A percentile compares a stretch with the other conserved stretches of the same genome.
Conservation (phyloP, 2,888 invertebrate species). For the Nemotelus nigrinus region DNA sequence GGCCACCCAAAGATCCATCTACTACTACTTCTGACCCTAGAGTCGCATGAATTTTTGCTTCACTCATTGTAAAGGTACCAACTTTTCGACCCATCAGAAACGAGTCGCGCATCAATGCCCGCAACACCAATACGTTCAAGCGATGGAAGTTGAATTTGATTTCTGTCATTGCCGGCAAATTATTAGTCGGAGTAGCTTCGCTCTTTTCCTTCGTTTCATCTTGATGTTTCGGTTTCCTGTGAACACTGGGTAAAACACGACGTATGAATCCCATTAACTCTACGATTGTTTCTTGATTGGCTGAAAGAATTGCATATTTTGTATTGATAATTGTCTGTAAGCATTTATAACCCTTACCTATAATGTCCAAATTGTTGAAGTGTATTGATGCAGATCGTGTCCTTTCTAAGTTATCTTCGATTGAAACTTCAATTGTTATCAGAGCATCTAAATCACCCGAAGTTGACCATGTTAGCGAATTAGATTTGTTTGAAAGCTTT, state of each 20-base stretch:
- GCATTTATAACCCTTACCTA: slow-evolving; percentile 70
- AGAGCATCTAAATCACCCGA: slow-evolving; percentile 74
- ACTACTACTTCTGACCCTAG: slow-evolving; percentile 75
- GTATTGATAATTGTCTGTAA: neutral
- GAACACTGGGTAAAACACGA: slow-evolving; percentile 71
- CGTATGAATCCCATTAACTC: slow-evolving; percentile 90
- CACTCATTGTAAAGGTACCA: slow-evolving; percentile 91
- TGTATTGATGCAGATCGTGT: slow-evolving; percentile 85
- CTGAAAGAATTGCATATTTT: slow-evolving; percentile 64
- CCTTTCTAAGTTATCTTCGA: slow-evolving; percentile 62
- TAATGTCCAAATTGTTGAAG: slow-evolving; percentile 94
- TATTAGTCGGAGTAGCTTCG: slow-evolving; percentile 55
- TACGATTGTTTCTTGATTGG: slow-evolving; percentile 95
- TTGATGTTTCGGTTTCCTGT: slow-evolving; percentile 53
- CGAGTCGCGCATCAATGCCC: slow-evolving; percentile 80
- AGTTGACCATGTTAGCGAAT: slow-evolving; percentile 56
- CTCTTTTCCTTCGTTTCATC: slow-evolving; percentile 54
- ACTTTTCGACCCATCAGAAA: slow-evolving; percentile 83
- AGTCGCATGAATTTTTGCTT: slow-evolving; percentile 88
- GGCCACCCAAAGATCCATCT: slow-evolving; percentile 89
- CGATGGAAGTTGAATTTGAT: slow-evolving; percentile 93
- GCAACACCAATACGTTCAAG: slow-evolving; percentile 84
- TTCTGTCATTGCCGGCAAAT: slow-evolving; percentile 72
- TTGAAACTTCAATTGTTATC: slow-evolving; percentile 80
- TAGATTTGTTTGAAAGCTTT: slow-evolving; percentile 51